phyloP scores from a whole-genome alignment of 2,113 vertebrate species.

The Malurus cyaneus region DNA sequence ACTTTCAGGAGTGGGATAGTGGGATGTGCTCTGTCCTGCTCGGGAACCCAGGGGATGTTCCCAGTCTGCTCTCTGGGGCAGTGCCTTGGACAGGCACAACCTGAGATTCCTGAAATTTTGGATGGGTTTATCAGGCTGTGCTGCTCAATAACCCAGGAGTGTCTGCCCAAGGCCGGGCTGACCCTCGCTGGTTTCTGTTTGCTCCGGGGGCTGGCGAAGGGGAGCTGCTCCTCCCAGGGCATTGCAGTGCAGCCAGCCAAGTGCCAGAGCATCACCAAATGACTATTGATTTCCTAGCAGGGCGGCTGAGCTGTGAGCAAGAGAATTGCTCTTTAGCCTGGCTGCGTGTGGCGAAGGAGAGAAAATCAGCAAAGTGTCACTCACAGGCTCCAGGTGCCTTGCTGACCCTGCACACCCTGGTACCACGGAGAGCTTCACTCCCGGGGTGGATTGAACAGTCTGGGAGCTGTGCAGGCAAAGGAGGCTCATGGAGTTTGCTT shows the following conservation, averaged over 20 bases:
- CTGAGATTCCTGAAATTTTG: neutral
- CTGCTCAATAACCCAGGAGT: neutral
- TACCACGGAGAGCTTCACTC: neutral
- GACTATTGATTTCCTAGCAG: constrained; percentile 65
- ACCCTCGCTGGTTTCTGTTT: neutral
- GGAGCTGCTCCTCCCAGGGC: neutral
- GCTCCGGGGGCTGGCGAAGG: neutral
- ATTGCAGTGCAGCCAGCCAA: neutral
- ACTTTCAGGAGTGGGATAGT: neutral
- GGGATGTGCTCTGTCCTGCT: accelerated
- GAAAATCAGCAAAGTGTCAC: neutral
- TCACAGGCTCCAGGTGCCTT: neutral
- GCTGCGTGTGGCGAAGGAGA: neutral
- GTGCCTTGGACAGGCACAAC: neutral
- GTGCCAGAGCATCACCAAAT: constrained; percentile 49
- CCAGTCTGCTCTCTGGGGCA: neutral
- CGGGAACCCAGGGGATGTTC: neutral
- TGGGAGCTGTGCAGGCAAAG: neutral
- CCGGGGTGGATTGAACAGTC: neutral
- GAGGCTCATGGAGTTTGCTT: neutral
- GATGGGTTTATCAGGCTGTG: neutral
- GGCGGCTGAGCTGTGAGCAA: neutral
- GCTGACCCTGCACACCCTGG: neutral
- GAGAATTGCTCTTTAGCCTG: constrained; percentile 39
- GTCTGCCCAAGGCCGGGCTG: neutral